These are phyloP conservation scores for Tupaia chinensis DNA, from an alignment of 2,113 vertebrate genomes.

Conservation along the genomic window DNA sequence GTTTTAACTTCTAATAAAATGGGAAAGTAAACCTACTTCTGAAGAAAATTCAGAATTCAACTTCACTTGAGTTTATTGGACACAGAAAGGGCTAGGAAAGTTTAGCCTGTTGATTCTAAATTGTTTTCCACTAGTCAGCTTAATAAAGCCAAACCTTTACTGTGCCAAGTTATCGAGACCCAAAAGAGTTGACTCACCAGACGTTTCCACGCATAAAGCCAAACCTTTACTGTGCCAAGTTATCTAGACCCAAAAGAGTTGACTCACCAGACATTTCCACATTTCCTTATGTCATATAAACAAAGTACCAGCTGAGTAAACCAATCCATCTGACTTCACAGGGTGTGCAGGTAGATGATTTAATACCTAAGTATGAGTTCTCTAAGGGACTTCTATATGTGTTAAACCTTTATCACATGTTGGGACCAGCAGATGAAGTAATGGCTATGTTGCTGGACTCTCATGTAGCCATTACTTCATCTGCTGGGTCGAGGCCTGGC, in stretches of 20 bases:
- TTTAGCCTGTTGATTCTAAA: neutral
- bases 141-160: neutral
- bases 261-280: neutral
- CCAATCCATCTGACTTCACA: neutral
- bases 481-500: too few relatives aligned
- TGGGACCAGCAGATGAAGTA: too few relatives aligned
- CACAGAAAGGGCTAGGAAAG: neutral
- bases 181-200: neutral
- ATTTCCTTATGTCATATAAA: neutral
- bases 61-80: neutral
- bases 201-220: neutral
- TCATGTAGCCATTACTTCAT: too few relatives aligned
- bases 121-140: neutral
- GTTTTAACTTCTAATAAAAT: neutral
- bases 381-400: neutral
- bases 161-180: neutral
- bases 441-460: too few relatives aligned
- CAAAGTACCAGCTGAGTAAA: neutral
- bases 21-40: neutral
- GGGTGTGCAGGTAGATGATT: neutral
- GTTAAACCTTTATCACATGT: neutral
- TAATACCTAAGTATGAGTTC: neutral
- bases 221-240: neutral
- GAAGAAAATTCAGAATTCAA: neutral
- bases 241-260: neutral